Percentiles rank a stretch among this genome's conserved stretches.
phyloP scores from a whole-genome alignment of 2,113 vertebrate genomes.

The Megalops atlanticus region DNA sequence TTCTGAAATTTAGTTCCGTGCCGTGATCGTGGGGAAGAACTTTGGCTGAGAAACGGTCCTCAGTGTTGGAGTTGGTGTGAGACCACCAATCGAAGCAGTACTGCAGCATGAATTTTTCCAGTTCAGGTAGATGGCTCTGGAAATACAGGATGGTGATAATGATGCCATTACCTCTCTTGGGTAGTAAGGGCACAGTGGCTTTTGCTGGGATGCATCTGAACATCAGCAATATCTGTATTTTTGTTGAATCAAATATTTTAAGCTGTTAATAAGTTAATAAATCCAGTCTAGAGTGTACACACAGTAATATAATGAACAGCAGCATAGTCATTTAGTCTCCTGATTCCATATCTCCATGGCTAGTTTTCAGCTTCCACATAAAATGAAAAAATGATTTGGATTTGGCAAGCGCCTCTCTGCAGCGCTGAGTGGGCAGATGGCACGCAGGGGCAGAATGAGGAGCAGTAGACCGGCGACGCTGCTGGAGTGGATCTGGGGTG shows the following conservation, averaged over 20 bases:
- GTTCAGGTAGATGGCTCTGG: neutral
- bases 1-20: slow-evolving; percentile 9
- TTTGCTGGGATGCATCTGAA: neutral
- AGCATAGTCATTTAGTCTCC: neutral
- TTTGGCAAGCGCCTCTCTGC: neutral
- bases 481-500: neutral
- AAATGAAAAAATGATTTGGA: no score
- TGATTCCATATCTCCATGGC: no score
- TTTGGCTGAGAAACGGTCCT: neutral
- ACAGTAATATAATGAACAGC: neutral
- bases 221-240: neutral
- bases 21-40: no score
- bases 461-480: no score
- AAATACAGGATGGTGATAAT: neutral
- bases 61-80: neutral
- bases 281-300: neutral
- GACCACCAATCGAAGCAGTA: neutral
- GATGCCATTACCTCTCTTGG: neutral
- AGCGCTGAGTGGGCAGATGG: neutral
- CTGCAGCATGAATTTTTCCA: neutral
- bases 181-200: neutral
- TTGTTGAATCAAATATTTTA: neutral
- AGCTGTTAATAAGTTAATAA: neutral
- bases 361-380: no score
- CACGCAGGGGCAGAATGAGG: neutral